Base-by-base conservation (phyloP, 2,113 vertebrate genomes). In the Chloebia gouldiae region DNA sequence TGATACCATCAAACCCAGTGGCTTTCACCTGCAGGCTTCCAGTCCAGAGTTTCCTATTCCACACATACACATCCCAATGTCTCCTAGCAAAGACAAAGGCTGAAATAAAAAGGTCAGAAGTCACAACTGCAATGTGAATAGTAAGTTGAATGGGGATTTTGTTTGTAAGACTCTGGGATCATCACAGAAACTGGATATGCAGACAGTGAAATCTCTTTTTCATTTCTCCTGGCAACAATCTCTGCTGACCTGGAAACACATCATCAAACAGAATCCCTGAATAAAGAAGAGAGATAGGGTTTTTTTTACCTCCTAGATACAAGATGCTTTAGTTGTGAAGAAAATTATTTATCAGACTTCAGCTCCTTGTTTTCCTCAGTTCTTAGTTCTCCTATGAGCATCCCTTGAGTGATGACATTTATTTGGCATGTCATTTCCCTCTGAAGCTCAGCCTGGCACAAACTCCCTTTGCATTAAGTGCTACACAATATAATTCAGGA, bases 181-280 rank as follows among this genome's bases (percentile, higher is more conserved):
- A 88, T 83, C 82, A 83, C 27, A 59, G 81, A 45, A 92, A 42
- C 47, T 37, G 35, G 13, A 10, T 70, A 73, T 47, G 80, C 76
- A 92, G 75, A 84, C 33, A 78, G 40, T 82, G 40, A 93, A 81
- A 92, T 65, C 59, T 65, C 73, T 53, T 72, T 80, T 64, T 40
- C 16, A 28, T 70, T 83, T 51, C 63, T 93, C 61, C 72, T 60
- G 68, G 86, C 27, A 77, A 77, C 28, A 59, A 50, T 70, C 47
- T 88, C 86, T 81, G 68, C 76, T 93, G 60, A 90, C 64, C 68
- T 83, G 66, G 54, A 90, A 90, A 93, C 40, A 56, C 24, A 92
- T 54, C 70, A 90, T 75, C 70, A 90, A 90, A 93, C 39, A 81
- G 64, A 90, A 51, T 64, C 54, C 47, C 81, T 64, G 68, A 59